A percentile compares a stretch with the other conserved stretches of the same genome.
phyloP scores from a whole-genome alignment of 2,888 invertebrate genomes.

The Venusia cambrica region DNA sequence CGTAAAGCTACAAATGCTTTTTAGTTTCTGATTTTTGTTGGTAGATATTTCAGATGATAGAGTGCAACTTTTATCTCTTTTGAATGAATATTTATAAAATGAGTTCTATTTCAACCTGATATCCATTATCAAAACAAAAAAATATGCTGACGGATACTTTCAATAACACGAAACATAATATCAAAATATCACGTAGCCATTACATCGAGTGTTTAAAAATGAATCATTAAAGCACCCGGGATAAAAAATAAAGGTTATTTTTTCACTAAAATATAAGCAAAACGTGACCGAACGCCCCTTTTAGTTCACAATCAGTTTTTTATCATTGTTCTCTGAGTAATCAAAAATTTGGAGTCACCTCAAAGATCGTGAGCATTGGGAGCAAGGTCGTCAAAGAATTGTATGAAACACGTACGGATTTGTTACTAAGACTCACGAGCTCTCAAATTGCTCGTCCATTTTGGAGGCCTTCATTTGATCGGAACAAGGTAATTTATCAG shows the following conservation, averaged over 20 bases:
- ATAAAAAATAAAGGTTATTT: constrained; percentile 29
- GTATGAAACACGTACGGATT: constrained; percentile 28
- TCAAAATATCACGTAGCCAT: constrained; percentile 14
- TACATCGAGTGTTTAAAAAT: constrained; percentile 24
- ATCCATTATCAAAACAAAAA: no score
- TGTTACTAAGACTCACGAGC: constrained; percentile 14
- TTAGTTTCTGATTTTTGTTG: no score
- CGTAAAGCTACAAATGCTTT: no score
- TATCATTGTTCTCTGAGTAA: constrained; percentile 40
- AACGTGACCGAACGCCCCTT: constrained; percentile 30
- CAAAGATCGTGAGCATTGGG: constrained; percentile 39
- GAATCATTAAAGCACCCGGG: constrained; percentile 22
- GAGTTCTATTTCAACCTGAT: no score
- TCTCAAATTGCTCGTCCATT: constrained; percentile 12
- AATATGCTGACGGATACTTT: no score
- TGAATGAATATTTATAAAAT: no score
- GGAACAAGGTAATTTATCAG: constrained; percentile 1
- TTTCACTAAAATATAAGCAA: constrained; percentile 28
- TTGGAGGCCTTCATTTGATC: constrained; percentile 8
- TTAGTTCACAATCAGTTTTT: constrained; percentile 33
- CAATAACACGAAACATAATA: constrained; percentile 12
- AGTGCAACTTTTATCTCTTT: no score
- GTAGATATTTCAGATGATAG: no score
- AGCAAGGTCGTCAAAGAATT: constrained; percentile 30
- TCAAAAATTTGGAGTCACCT: constrained; percentile 47